Evolutionary conservation across 2,797 vertebrate genomes (phyloP).

Genomic region (Myotis planiceps): DNA sequence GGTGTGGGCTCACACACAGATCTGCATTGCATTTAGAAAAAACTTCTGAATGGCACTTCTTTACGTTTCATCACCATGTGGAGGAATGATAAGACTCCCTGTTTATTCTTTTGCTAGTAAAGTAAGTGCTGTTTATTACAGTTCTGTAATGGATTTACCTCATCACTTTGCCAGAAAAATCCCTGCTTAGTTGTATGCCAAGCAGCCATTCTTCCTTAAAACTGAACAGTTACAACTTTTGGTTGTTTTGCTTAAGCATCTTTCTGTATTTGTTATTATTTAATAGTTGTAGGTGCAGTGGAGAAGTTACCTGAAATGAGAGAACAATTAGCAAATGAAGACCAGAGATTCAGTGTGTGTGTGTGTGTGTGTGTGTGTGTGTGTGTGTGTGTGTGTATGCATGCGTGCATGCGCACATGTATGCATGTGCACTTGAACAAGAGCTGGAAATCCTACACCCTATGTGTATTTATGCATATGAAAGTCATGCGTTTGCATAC

Average conservation of each 20-base stretch:
- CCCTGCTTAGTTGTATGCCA: not conserved
- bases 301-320: not conserved
- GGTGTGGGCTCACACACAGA: not conserved
- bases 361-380: not conserved
- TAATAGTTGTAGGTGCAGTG: not conserved
- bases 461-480: not conserved
- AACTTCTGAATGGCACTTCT: not conserved
- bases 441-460: not conserved
- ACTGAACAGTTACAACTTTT: not conserved
- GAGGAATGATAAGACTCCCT: not conserved
- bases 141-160: not conserved
- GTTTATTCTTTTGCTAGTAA: not conserved
- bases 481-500: not conserved
- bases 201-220: slow-evolving; percentile 11
- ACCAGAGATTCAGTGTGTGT: not conserved
- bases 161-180: not conserved
- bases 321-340: not conserved
- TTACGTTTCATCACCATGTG: not conserved
- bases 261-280: not conserved
- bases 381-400: no score
- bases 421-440: no score
- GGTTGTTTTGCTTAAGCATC: not conserved
- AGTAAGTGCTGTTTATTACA: not conserved
- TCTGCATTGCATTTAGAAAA: not conserved
- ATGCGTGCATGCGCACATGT: no score